Evolutionary conservation across 2,113 vertebrate genomes (phyloP).

Genomic region (Cebus imitator): DNA sequence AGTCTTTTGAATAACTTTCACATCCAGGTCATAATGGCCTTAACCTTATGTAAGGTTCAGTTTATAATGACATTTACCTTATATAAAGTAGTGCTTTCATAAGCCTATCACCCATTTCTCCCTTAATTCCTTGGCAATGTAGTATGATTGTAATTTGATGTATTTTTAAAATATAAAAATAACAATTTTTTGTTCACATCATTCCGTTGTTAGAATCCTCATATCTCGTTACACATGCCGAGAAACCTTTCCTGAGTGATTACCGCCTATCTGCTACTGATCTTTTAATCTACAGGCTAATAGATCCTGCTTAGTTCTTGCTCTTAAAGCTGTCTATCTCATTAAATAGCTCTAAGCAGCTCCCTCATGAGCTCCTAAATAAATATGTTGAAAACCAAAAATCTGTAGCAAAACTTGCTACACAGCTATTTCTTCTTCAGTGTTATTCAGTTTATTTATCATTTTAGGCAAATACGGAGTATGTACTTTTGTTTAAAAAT

Average conservation of each 20-base stretch:
- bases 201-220: not conserved
- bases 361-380: not conserved
- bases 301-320: not conserved
- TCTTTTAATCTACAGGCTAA: not conserved
- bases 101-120: not conserved
- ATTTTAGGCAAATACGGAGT: not conserved
- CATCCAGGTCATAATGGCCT: not conserved
- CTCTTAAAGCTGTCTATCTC: not conserved
- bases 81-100: not conserved
- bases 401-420: not conserved
- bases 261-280: not conserved
- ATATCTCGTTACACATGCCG: not conserved
- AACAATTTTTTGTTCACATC: not conserved
- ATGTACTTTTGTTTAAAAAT: not conserved
- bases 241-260: not conserved
- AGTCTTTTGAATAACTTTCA: not conserved
- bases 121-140: not conserved
- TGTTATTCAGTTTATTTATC: not conserved
- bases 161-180: slow-evolving; percentile 15
- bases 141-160: not conserved
- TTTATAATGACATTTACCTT: not conserved
- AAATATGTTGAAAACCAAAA: not conserved
- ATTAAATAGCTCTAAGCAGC: not conserved
- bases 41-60: not conserved
- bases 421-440: not conserved